Conservation (phyloP, 2,797 vertebrate genomes). For the Diglossa cyanea region DNA sequence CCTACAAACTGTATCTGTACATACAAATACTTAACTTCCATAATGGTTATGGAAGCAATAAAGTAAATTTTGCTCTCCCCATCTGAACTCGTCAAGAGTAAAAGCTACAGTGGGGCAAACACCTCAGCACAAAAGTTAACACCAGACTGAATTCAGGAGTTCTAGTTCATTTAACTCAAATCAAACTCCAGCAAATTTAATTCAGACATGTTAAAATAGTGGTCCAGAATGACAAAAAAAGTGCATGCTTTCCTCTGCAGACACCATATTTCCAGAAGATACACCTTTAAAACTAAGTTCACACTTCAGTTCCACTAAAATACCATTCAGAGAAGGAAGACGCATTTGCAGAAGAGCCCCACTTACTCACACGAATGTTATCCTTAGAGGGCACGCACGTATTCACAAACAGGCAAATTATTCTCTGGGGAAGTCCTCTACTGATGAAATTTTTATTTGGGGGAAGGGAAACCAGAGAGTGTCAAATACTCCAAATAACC, state of each 20-base stretch:
- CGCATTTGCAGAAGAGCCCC: neutral
- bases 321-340: neutral
- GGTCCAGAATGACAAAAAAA: neutral
- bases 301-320: neutral
- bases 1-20: neutral
- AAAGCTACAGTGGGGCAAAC: neutral
- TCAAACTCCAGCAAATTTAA: neutral
- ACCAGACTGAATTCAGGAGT: neutral
- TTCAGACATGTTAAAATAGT: neutral
- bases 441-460: neutral
- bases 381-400: neutral
- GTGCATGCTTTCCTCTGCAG: neutral
- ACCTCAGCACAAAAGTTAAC: neutral
- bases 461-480: neutral
- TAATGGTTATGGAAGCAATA: neutral
- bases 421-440: neutral
- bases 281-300: neutral
- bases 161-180: neutral
- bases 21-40: neutral
- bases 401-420: neutral
- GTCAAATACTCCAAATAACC: neutral
- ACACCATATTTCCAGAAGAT: neutral
- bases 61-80: rapidly evolving
- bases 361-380: conserved; percentile 4
- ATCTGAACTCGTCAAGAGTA: neutral